Evolutionary conservation across 1,140 invertebrate species (phyloP), one percentile per base, ranked within the genome.

Genomic region (Teleogryllus occipitalis): DNA sequence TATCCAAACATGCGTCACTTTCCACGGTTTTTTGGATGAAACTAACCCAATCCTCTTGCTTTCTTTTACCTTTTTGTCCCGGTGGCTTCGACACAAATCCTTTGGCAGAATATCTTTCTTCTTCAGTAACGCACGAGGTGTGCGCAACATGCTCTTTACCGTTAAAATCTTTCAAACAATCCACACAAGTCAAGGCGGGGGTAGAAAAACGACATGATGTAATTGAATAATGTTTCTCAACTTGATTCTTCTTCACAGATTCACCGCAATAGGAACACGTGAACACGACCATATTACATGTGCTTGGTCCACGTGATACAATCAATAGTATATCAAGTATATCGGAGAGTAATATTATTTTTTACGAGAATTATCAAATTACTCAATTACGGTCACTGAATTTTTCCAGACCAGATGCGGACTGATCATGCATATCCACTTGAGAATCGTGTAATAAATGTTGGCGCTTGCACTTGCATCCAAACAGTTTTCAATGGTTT

Each of bases 101-200:
- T 87, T 94, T 93, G 15, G 92, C 96, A 48, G 94, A 93, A 84
- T 98, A 98, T 82, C 96, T 92, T 86, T 98, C 91, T 74, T 94
- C 92, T 88, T 98, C 97, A 7, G 92, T 93, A 73, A 98, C 90
- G 87, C 97, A 98, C 88, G 96, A 96, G n/a, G 88, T 95, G 85
- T 98, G 97, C 7, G 86, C 86, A 39, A 90, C 89, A 87, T 96
- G 98, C 65, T 94, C 93, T 81, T 96, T 89, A 4, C 90, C 92
- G 82, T 94, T 95, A 84, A 85, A 90, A 89, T 83, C 27, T 77
- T n/a, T n/a, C 18, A 77, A 22, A 77, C 18, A 76, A 10, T 49
- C 15, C 54, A 65, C 54, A 18, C 54, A 65, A 10, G 54, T 65
- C 54, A 65, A 65, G 18, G 54, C 54, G 18, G 54, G 54, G 10